Evolutionary conservation across 1,140 invertebrate species (phyloP), one percentile per base, ranked within the genome.

Genomic region (Prorops nasuta): DNA sequence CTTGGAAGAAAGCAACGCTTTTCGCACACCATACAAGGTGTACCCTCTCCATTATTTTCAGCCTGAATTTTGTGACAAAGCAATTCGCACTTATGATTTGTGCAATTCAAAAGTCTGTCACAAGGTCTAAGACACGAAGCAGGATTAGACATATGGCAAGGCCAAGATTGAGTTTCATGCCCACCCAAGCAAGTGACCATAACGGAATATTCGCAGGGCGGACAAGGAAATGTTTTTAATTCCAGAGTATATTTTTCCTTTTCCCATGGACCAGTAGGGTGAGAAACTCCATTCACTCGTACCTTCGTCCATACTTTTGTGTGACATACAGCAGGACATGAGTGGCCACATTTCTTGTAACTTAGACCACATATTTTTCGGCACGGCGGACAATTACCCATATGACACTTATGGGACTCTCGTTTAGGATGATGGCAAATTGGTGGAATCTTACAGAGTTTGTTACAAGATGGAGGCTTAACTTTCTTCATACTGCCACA

Each of bases 381-480:
- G 69, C 94, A 97, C 0, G 87, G 83, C 7, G 92, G 92, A 76
- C 94, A 97, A 9, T 85, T 80, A 0, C 89, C 90, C 71, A 91
- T 91, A 72, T 97, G 94, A 67, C 94, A 97, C 18, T 80, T 80
- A 71, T 97, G 94, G 9, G 81, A 81, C 47, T 88, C 80, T 10
- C 83, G 77, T 53, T 75, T 80, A 32, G 82, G 75, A 67, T 95
- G 91, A 58, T 92, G 85, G 69, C 94, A 96, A 36, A 87, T 84
- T 19, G 90, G 79, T 2, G 84, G 81, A 36, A 83, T 80, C 56
- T 87, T 89, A 75, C 93, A 96, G 2, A 79, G 74, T 46, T 86
- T 79, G 32, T 79, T 81, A 63, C 92, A 97, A 58, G 83, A 83
- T 2, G 92, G 92, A 17, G 90, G 87, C 67, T 85, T 86, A 0